Evolutionary conservation across 2,113 vertebrate species (phyloP).

Genomic region (Sapajus apella): DNA sequence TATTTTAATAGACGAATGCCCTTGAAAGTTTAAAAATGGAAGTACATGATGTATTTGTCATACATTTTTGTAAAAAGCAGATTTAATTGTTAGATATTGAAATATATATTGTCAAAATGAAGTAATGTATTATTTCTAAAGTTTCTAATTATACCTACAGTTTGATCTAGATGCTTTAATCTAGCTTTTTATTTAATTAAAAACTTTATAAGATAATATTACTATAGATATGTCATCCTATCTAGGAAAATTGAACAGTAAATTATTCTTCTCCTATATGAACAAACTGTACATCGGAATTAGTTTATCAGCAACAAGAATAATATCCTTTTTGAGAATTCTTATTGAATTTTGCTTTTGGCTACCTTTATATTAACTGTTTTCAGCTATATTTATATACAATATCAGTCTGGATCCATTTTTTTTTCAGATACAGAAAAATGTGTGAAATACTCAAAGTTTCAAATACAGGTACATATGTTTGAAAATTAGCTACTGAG

Average conservation of each 20-base stretch:
- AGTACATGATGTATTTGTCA: constrained; percentile 49
- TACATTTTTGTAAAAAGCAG: constrained; percentile 53
- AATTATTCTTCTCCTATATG: constrained; percentile 56
- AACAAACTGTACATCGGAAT: constrained; percentile 39
- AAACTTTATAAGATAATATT: constrained; percentile 54
- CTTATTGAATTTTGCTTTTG: constrained; percentile 74
- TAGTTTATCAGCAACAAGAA: constrained; percentile 54
- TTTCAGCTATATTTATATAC: constrained; percentile 78
- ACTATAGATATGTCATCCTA: constrained; percentile 45
- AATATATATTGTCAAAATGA: constrained; percentile 26
- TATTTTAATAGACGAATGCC: constrained; percentile 37
- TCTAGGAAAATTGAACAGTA: constrained; percentile 47
- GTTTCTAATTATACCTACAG: constrained; percentile 56
- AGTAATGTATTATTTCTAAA: constrained; percentile 65
- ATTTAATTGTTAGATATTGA: constrained; percentile 46
- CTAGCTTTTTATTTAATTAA: constrained; percentile 58
- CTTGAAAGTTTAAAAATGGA: constrained; percentile 50
- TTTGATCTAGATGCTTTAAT: constrained; percentile 59
- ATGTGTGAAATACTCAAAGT: constrained; percentile 71
- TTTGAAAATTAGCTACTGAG: constrained; percentile 79
- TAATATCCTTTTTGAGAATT: constrained; percentile 63
- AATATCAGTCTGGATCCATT: constrained; percentile 70
- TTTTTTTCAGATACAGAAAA: constrained; percentile 78
- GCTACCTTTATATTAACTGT: constrained; percentile 70
- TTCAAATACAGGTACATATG: constrained; percentile 75